Evolutionary conservation across 2,888 invertebrate genomes (phyloP), one percentile per base, ranked within the genome.

Genomic region (Leptopilina syphax): DNA sequence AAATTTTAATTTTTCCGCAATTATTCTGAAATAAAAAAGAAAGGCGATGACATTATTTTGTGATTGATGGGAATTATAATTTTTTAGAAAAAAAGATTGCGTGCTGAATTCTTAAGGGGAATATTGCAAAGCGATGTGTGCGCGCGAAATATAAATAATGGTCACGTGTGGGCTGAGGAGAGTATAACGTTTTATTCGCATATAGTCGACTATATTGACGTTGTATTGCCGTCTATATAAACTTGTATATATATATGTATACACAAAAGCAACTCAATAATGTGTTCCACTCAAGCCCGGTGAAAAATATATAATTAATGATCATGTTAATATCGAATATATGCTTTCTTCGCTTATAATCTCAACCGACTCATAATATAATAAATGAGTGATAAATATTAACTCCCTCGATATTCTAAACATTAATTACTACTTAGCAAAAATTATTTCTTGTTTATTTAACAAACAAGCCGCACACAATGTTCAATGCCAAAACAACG

Each of bases 131-230:
- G 34, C 57, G 57, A 57, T 70, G 34, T 41, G 13, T 50, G 10
- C 50, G 10, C 8, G 44, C 54, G n/a, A 57, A 73, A 73, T 54
- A 73, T 73, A 73, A 73, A 73, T 73, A 73, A 73, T 73, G 73
- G 34, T 73, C 73, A 73, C 73, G 73, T 73, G 73, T 73, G 73
- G 73, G 73, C 57, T 73, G 73, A 73, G 57, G 73, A 73, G 57
- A 73, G 41, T 57, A 34, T 34, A 73, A 73, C 73, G 54, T 73
- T 47, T 73, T 73, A 73, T 73, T 57, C 73, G 10, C 10, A 50
- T 47, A n/a, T n/a, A 10, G 10, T 57, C 73, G 57, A 57, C 73
- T 73, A 73, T 57, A 73, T 63, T 63, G 63, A 63, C 63, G 63
- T 24, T 50, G 12, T 50, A 50, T 34, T 8, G n/a, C 24, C 63